Percentiles rank a stretch among this genome's conserved stretches.
These are phyloP conservation scores for Athripsodes cinereus DNA, from an alignment of 2,888 invertebrate genomes.

Conservation along the genomic window DNA sequence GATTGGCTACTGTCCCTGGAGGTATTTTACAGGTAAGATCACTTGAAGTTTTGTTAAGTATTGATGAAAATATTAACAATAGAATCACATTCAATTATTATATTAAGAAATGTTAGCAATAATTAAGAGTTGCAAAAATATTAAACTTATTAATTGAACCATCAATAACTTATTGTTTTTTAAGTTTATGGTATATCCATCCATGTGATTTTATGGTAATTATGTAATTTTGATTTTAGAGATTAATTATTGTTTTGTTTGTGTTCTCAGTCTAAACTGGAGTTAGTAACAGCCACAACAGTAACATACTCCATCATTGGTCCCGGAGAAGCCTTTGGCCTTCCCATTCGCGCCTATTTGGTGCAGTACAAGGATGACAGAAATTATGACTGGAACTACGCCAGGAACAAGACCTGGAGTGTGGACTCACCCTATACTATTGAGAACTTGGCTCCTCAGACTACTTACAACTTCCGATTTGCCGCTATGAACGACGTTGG, in stretches of 20 bases:
- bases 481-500: conserved; percentile 82
- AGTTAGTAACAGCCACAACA: conserved; percentile 74
- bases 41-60: too few relatives aligned
- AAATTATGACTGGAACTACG: conserved; percentile 62
- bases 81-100: too few relatives aligned
- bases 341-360: conserved; percentile 67
- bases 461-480: conserved; percentile 75
- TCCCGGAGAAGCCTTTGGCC: conserved; percentile 67
- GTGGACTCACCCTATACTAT: conserved; percentile 74
- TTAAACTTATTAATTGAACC: too few relatives aligned
- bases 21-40: conserved; percentile 50
- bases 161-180: too few relatives aligned
- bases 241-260: neutral
- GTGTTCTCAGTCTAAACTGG: conserved; percentile 53
- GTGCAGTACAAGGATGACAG: conserved; percentile 69
- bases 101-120: neutral
- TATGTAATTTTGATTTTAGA: too few relatives aligned
- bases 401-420: conserved; percentile 72
- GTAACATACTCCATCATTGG: conserved; percentile 73
- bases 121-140: too few relatives aligned
- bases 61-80: too few relatives aligned
- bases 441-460: conserved; percentile 71
- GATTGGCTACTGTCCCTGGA: conserved; percentile 67
- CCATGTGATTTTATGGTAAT: too few relatives aligned
- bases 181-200: too few relatives aligned